These are phyloP conservation scores for Candidula unifasciata DNA, from an alignment of 2,888 invertebrate species.

Conservation along the genomic window DNA sequence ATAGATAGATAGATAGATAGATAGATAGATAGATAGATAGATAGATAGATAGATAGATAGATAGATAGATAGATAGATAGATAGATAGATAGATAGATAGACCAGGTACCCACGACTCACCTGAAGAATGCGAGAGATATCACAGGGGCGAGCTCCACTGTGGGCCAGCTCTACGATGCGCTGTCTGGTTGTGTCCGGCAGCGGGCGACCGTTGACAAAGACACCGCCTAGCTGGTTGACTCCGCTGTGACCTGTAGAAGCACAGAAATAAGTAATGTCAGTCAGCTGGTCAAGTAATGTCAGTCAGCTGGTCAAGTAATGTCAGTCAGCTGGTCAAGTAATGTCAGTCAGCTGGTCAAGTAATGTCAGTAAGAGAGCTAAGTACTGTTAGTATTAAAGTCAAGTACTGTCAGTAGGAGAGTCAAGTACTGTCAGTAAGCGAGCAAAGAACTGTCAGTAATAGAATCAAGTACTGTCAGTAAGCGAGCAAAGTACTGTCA, in stretches of 20 bases:
- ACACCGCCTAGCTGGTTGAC: conserved; percentile 98
- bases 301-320: background rate
- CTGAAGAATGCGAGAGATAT: conserved; percentile 94
- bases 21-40: background rate
- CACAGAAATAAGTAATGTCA: background rate
- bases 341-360: background rate
- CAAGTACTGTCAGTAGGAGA: too few relatives aligned
- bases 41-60: background rate
- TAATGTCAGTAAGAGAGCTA: too few relatives aligned
- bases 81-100: background rate
- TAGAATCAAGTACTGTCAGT: too few relatives aligned
- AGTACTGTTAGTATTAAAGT: too few relatives aligned
- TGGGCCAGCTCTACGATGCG: conserved; percentile 95
- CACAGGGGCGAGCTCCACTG: conserved; percentile 95
- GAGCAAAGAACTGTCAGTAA: too few relatives aligned
- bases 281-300: background rate
- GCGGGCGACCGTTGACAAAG: conserved; percentile 96
- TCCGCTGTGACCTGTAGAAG: conserved; percentile 91
- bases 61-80: background rate
- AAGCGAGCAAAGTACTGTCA: too few relatives aligned
- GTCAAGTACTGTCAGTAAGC: too few relatives aligned
- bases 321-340: too few relatives aligned
- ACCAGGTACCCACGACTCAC: background rate
- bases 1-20: background rate
- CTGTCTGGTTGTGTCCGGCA: conserved; percentile 94